These are phyloP conservation scores for Chunga burmeisteri DNA, from an alignment of 2,113 vertebrate genomes.

Conservation along the genomic window DNA sequence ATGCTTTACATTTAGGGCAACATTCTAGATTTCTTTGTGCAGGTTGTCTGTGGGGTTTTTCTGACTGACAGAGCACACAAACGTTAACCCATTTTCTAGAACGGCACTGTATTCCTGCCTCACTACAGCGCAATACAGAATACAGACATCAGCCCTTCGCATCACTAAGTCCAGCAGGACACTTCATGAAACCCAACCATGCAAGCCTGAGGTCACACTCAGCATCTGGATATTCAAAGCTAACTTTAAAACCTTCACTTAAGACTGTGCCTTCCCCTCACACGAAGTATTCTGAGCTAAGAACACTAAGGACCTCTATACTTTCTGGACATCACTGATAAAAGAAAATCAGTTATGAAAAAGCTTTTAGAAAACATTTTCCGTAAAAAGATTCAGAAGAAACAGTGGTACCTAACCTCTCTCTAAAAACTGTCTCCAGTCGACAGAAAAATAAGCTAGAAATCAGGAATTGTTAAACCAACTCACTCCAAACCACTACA, in stretches of 20 bases:
- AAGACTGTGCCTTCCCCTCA: not conserved
- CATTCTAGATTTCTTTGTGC: not conserved
- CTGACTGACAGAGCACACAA: not conserved
- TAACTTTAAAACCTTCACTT: not conserved
- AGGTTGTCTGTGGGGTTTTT: not conserved
- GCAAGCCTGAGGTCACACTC: not conserved
- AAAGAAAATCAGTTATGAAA: not conserved
- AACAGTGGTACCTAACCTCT: not conserved
- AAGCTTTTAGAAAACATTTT: not conserved
- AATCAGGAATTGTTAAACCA: not conserved
- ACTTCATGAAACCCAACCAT: fast-evolving
- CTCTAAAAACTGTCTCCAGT: not conserved
- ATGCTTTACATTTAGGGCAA: not conserved
- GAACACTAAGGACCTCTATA: not conserved
- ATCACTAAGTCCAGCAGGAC: not conserved
- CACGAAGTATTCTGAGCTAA: not conserved
- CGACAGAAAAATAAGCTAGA: not conserved
- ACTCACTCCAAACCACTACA: not conserved
- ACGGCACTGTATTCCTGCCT: fast-evolving
- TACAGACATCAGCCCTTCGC: not conserved
- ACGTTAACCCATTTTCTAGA: not conserved
- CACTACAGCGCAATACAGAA: fast-evolving
- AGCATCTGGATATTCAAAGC: not conserved
- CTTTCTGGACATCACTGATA: not conserved
- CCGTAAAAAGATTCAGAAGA: not conserved